Conservation (phyloP, 2,113 vertebrate genomes). For the Macquaria australasica region DNA sequence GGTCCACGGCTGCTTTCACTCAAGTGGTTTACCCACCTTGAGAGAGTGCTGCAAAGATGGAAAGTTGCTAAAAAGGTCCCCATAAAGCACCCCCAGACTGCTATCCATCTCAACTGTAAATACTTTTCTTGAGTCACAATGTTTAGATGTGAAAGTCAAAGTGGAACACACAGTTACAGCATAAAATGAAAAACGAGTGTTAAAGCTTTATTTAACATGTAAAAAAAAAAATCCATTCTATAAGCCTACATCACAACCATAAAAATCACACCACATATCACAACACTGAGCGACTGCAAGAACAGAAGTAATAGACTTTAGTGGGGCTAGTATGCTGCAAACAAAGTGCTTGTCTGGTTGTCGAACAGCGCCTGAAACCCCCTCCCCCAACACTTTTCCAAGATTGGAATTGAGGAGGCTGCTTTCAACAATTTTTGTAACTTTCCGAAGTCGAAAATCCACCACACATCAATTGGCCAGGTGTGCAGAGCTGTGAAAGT, state of each 20-base stretch:
- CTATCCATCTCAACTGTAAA: slow-evolving; percentile 23
- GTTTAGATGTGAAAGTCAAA: slow-evolving; percentile 48
- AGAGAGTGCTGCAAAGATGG: slow-evolving; percentile 44
- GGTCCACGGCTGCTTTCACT: slow-evolving; percentile 48
- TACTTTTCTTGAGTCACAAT: slow-evolving; percentile 26
- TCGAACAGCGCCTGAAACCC: background rate
- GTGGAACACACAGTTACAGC: slow-evolving; percentile 4
- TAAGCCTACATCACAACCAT: background rate
- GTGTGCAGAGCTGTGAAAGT: background rate
- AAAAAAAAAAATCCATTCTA: slow-evolving; percentile 36
- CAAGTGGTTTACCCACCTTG: slow-evolving; percentile 30
- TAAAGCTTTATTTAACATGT: slow-evolving; percentile 33
- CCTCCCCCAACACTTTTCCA: background rate
- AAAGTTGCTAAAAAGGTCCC: slow-evolving; percentile 45
- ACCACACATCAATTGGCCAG: background rate
- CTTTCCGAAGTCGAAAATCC: background rate
- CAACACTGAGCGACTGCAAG: background rate
- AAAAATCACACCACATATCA: background rate
- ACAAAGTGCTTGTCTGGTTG: background rate
- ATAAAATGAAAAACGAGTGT: slow-evolving; percentile 44
- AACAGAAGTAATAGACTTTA: background rate
- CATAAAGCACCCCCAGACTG: slow-evolving; percentile 12
- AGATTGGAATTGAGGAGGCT: background rate
- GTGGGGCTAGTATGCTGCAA: background rate
- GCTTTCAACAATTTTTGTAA: background rate